phyloP scores from a whole-genome alignment of 1,140 invertebrate genomes.

The Nasonia longicornis region DNA sequence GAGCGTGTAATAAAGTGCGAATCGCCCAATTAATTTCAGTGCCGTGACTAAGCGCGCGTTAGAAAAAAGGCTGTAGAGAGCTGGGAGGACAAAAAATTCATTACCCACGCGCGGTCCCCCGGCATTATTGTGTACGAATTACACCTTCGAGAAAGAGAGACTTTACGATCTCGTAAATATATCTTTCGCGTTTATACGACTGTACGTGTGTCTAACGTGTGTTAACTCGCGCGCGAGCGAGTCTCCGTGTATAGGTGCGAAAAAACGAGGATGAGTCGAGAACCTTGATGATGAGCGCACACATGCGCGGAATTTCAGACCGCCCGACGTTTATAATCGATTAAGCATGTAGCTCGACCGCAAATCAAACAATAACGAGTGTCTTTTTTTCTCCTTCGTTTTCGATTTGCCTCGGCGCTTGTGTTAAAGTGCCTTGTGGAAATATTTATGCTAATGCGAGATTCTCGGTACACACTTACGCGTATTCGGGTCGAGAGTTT shows the following conservation, averaged over 20 bases:
- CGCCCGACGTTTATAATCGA: slow-evolving; percentile 2
- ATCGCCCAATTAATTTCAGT: background rate
- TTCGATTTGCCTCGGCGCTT: background rate
- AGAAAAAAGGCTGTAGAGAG: too few relatives aligned
- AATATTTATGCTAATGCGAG: slow-evolving; percentile 40
- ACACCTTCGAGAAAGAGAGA: background rate
- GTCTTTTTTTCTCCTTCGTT: background rate
- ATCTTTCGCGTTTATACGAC: background rate
- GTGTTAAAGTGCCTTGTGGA: slow-evolving; percentile 2
- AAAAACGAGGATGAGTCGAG: slow-evolving; percentile 28
- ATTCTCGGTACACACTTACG: slow-evolving; percentile 14
- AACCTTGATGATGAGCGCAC: slow-evolving; percentile 18
- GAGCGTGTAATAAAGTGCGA: background rate
- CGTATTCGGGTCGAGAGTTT: slow-evolving; percentile 34
- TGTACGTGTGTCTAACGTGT: slow-evolving; percentile 1
- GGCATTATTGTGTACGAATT: background rate
- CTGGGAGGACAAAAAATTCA: background rate
- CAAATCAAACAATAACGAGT: background rate
- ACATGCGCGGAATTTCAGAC: background rate
- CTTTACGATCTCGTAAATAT: slow-evolving; percentile 41
- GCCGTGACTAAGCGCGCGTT: background rate
- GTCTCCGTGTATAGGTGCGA: slow-evolving; percentile 3
- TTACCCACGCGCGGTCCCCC: background rate
- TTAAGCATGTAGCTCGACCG: background rate
- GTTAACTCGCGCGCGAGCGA: background rate